Evolutionary conservation across 1,140 invertebrate species (phyloP), one percentile per base, ranked within the genome.

Genomic region (Cherax destructor): DNA sequence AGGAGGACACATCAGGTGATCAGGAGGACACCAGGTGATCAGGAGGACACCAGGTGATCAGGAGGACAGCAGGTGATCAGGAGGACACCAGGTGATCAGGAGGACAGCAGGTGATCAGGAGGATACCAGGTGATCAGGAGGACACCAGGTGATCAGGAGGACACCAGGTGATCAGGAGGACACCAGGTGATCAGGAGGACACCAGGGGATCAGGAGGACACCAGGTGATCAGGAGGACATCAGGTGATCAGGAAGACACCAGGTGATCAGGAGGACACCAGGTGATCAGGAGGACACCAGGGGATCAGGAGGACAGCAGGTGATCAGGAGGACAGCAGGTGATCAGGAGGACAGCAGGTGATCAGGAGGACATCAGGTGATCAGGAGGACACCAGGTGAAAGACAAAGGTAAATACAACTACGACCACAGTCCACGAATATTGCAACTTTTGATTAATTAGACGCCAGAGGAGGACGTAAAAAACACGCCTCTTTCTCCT

Each of bases 401-500:
- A 24, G n/a, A 3, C 0, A 81, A 52, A 10, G 56, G 16, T 3
- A 65, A n/a, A 61, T 5, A 9, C 9, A 81, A 7, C 49, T 9
- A 52, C 6, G 52, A 59, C 5, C 11, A 59, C 9, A 21, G 52
- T 21, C 61, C 16, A 69, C 16, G 61, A 10, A 24, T 6, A 30
- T n/a, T 30, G 5, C 69, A 74, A 21, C 5, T 74, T 24, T 74
- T 74, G 69, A 74, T 74, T 30, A 74, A 74, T 74, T n/a, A 30
- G 24, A 76, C 83, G 86, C 81, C 87, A 72, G 65, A 24, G 5
- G 65, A 81, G 24, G 16, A 56, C 10, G 56, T 49, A 89, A 89
- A 89, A 89, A 89, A 79, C 24, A 56, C 18, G 61, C 18, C 21
- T 61, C 24, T 21, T 41, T 11, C 41, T 7, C 76, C 84, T 30